Conservation (phyloP, 2,113 vertebrate species). For the Prolemur simus region DNA sequence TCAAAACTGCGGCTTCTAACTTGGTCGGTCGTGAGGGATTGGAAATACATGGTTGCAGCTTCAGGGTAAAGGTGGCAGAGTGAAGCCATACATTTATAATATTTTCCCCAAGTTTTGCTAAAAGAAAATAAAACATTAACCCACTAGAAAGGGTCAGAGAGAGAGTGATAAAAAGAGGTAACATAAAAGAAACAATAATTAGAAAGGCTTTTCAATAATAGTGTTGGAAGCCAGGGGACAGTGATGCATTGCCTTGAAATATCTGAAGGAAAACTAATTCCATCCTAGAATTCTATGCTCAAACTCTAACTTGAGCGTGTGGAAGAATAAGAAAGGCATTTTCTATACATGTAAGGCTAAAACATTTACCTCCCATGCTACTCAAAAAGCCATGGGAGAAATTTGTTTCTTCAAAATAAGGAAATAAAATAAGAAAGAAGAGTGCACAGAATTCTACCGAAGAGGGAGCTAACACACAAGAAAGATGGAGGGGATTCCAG, state of each 20-base stretch:
- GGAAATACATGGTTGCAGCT: background rate
- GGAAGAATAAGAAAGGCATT: background rate
- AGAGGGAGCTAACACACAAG: background rate
- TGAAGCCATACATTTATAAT: background rate
- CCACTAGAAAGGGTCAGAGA: background rate
- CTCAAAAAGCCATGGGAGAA: background rate
- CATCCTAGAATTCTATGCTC: background rate
- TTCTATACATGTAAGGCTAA: background rate
- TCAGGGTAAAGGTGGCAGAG: background rate
- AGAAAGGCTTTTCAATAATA: background rate
- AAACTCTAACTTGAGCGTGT: background rate
- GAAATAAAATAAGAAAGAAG: background rate
- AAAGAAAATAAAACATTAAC: constrained; percentile 15
- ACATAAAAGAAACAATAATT: background rate
- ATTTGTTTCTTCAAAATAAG: background rate
- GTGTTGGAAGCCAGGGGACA: background rate
- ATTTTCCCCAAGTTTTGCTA: background rate
- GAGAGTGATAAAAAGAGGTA: background rate
- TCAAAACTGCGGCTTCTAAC: background rate
- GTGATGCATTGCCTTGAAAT: background rate
- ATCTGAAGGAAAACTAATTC: background rate
- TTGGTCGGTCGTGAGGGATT: background rate
- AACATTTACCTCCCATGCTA: background rate
- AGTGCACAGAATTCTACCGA: background rate
- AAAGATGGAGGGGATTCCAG: background rate